Evolutionary conservation across 2,113 vertebrate species (phyloP), one percentile per base, ranked within the genome.

Genomic region (Scatophagus argus): DNA sequence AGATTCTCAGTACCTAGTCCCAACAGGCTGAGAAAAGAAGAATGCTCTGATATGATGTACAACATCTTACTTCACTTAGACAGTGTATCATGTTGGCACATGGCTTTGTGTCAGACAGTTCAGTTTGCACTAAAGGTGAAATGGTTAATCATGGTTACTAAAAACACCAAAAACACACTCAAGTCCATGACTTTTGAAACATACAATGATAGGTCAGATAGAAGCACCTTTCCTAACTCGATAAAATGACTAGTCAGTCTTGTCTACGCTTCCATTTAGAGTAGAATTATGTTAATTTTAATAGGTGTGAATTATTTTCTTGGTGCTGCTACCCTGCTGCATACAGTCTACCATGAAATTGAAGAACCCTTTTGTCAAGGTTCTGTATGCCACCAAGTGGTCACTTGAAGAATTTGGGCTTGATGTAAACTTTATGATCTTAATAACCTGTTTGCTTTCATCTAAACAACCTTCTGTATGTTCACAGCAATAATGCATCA

Each of bases 311-410:
- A 29, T 21, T 32, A 34, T 52, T 49, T 21, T 41, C 1, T 25
- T 39, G 3, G 6, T 49, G 27, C 5, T 5, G 1, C n/a, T 9
- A 14, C 10, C 5, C 34, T 6, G 21, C 32, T 65, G 13, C 59
- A 46, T 8, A 16, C 38, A 7, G 25, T 39, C 4, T 51, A 65
- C 8, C 4, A 36, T 66, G 16, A 38, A 31, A 2, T 1, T 29
- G 29, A 43, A 1, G 19, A 27, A 16, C 38, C 62, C 84, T 74
- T 52, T 96, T 95, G 93, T 95, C 61, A 96, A 96, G 92, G 95
- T 95, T 88, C 63, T 93, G 5, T 8, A 2, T 59, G 75, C 83
- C 80, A 71, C 84, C 81, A 75, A 61, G 81, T 81, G 79, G 84
- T 62, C 65, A 60, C 31, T 16, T 41, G 4, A 67, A 72, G 64